A percentile compares a stretch with the other conserved stretches of the same genome.
Evolutionary conservation across 2,797 vertebrate genomes (phyloP).

Genomic region (Eptatretus atami): DNA sequence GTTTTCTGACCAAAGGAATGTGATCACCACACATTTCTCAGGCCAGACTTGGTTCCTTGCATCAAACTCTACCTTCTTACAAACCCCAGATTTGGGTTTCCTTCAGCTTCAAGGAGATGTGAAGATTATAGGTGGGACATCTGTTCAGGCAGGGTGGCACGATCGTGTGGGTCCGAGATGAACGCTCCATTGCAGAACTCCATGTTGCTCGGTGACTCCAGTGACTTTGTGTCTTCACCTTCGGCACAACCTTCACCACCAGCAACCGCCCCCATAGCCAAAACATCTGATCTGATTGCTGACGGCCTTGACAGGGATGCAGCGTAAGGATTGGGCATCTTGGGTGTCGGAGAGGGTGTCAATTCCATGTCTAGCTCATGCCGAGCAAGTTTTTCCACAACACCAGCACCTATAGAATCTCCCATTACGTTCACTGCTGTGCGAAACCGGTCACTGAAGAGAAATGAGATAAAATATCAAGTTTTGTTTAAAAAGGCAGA

Average conservation of each 20-base stretch:
- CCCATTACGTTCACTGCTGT: constrained; percentile 92
- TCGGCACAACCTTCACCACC: neutral
- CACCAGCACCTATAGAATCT: constrained; percentile 56
- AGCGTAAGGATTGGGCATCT: too few relatives aligned
- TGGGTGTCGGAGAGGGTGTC: constrained; percentile 16
- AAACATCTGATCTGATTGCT: too few relatives aligned
- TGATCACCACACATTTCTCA: too few relatives aligned
- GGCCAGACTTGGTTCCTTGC: too few relatives aligned
- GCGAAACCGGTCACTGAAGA: constrained; percentile 56
- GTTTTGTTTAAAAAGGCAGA: too few relatives aligned
- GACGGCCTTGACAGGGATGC: too few relatives aligned
- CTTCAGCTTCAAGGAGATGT: neutral
- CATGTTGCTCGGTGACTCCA: constrained; percentile 1
- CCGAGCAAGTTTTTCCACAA: constrained; percentile 72
- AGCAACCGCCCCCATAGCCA: too few relatives aligned
- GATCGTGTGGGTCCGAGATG: neutral
- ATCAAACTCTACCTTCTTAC: too few relatives aligned
- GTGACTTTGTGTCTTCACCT: neutral
- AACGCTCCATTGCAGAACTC: constrained; percentile 5
- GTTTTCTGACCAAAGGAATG: too few relatives aligned
- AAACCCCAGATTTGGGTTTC: too few relatives aligned
- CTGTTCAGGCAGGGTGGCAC: constrained; percentile 4
- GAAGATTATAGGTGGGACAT: constrained; percentile 2
- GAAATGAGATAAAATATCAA: constrained; percentile 7
- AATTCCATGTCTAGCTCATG: constrained; percentile 60